phyloP scores from a whole-genome alignment of 2,113 vertebrate genomes.

The Ancistrus triradiatus region DNA sequence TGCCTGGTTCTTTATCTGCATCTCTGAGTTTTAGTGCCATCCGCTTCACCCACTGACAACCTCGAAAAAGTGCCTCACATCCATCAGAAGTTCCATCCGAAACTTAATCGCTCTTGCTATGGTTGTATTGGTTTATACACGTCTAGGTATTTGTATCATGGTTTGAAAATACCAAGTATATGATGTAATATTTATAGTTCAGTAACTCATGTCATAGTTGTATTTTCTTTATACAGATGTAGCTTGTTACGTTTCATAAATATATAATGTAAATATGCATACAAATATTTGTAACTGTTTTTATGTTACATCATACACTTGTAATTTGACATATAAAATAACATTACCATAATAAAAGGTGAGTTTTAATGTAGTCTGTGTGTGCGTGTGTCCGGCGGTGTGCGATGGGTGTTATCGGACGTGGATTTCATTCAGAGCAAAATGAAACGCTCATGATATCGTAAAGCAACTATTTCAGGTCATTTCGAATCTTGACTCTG shows the following conservation, averaged over 20 bases:
- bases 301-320: conserved; percentile 88
- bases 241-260: conserved; percentile 84
- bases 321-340: conserved; percentile 88
- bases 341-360: conserved; percentile 86
- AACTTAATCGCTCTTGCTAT: conserved; percentile 76
- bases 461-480: no score
- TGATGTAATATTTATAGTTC: conserved; percentile 85
- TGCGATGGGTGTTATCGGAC: no score
- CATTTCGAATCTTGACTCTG: no score
- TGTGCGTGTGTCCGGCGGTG: neutral
- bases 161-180: conserved; percentile 77
- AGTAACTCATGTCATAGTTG: conserved; percentile 81
- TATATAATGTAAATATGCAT: conserved; percentile 95
- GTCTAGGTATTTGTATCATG: conserved; percentile 69
- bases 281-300: conserved; percentile 91
- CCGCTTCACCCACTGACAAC: conserved; percentile 75
- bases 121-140: conserved; percentile 70
- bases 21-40: conserved; percentile 68
- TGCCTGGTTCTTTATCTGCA: conserved; percentile 65
- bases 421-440: no score
- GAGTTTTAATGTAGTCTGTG: conserved; percentile 71
- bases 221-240: conserved; percentile 84
- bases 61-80: conserved; percentile 94
- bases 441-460: no score
- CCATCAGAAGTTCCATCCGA: conserved; percentile 81